Conservation (phyloP, 1,140 invertebrate genomes). For the Papilio helenus region DNA sequence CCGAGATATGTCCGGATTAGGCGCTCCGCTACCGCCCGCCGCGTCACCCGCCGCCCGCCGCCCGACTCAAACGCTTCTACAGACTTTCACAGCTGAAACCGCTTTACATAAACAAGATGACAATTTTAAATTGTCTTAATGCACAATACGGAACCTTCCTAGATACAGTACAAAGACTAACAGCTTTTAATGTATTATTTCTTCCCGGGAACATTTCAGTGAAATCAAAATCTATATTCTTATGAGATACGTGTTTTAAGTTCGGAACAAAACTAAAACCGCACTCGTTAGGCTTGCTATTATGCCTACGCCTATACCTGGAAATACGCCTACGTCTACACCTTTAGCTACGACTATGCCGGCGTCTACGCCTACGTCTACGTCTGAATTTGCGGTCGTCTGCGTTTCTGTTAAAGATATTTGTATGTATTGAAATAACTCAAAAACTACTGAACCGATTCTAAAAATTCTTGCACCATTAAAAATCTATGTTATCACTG, state of each 20-base stretch:
- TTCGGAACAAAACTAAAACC: neutral
- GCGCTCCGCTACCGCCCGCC: conserved; percentile 47
- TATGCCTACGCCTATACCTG: neutral
- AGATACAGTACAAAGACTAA: conserved; percentile 17
- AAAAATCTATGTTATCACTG: too few species aligned
- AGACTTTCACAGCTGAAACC: conserved; percentile 74
- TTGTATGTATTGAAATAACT: too few species aligned
- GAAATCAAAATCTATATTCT: neutral
- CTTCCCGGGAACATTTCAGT: neutral
- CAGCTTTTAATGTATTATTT: neutral
- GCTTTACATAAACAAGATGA: conserved; percentile 61
- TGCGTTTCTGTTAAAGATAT: too few species aligned
- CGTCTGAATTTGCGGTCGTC: too few species aligned
- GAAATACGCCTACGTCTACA: too few species aligned
- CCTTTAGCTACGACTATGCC: too few species aligned
- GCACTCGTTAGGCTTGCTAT: neutral
- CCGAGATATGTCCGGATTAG: conserved; percentile 80
- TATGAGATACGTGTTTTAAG: too few species aligned
- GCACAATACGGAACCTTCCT: conserved; percentile 16
- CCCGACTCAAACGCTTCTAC: conserved; percentile 65
- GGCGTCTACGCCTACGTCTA: too few species aligned
- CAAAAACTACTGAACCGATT: too few species aligned
- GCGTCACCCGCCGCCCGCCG: conserved; percentile 47
- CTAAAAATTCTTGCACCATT: too few species aligned
- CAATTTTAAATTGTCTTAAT: conserved; percentile 50